Percentiles rank a stretch among this genome's conserved stretches.
These are phyloP conservation scores for Pogona vitticeps DNA, from an alignment of 2,113 vertebrate genomes.

Conservation along the genomic window DNA sequence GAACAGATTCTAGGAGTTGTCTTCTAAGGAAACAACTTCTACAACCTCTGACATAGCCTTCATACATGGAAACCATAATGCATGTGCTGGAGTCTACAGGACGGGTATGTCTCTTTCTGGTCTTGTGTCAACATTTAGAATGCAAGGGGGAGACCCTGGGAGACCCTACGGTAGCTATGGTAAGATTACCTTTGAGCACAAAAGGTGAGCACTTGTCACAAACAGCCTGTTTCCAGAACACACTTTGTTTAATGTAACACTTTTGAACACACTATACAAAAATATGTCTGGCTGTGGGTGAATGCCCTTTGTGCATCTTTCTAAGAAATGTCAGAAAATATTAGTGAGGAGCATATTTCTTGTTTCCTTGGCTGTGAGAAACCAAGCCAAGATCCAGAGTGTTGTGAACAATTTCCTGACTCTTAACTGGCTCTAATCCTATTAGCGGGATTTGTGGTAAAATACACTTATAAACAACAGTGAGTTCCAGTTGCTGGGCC, in stretches of 20 bases:
- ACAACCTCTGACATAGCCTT: not conserved
- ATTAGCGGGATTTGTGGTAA: constrained; percentile 19
- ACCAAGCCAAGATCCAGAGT: not conserved
- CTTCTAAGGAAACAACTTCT: no score
- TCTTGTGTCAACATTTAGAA: not conserved
- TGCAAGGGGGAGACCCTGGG: not conserved
- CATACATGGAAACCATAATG: not conserved
- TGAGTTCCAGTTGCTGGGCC: not conserved
- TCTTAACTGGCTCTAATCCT: constrained; percentile 6
- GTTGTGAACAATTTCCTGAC: constrained; percentile 4
- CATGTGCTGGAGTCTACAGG: no score
- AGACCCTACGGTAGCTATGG: no score
- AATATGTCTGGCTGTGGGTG: not conserved
- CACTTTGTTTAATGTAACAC: not conserved
- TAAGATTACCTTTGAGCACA: not conserved
- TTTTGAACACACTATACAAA: not conserved
- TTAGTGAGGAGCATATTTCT: not conserved
- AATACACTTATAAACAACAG: constrained; percentile 13
- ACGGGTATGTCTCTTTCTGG: not conserved
- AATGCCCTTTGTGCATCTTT: not conserved
- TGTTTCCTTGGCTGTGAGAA: not conserved
- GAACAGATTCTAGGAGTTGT: no score
- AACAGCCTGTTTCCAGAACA: not conserved
- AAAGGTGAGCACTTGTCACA: not conserved
- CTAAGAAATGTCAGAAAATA: not conserved